These are phyloP conservation scores for Monomorium pharaonis DNA, from an alignment of 1,140 invertebrate species.

Conservation along the genomic window DNA sequence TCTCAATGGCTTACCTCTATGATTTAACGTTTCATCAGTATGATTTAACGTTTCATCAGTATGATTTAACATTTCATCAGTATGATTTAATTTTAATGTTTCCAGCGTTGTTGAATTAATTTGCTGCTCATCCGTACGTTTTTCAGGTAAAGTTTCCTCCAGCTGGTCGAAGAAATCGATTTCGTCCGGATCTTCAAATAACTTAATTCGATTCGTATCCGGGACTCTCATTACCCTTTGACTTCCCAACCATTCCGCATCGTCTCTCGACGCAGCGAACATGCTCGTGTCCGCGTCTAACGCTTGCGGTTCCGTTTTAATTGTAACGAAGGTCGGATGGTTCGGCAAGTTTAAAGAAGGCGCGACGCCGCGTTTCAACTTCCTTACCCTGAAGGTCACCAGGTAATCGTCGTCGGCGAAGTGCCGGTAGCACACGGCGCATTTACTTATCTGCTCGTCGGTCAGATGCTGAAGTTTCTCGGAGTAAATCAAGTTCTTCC, in stretches of 20 bases:
- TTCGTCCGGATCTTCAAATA: constrained; percentile 20
- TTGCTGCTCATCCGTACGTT: not conserved
- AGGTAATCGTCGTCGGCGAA: constrained; percentile 29
- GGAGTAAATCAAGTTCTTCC: constrained; percentile 25
- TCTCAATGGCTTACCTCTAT: not conserved
- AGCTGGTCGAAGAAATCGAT: not conserved
- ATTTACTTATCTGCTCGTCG: constrained; percentile 45
- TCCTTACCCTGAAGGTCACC: constrained; percentile 22
- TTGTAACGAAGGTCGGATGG: not conserved
- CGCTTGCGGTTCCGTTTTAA: not conserved
- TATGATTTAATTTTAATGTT: not conserved
- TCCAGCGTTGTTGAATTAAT: not conserved
- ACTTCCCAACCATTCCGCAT: not conserved
- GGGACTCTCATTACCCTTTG: not conserved
- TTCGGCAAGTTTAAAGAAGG: constrained; percentile 37
- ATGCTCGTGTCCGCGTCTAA: not conserved
- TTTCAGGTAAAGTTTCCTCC: too few relatives aligned
- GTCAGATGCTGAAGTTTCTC: constrained; percentile 34
- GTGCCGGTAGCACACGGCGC: constrained; percentile 33
- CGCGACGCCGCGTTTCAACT: constrained; percentile 21
- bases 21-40: too few relatives aligned
- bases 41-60: too few relatives aligned
- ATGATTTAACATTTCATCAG: too few relatives aligned
- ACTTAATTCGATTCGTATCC: not conserved
- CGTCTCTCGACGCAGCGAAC: not conserved